Conservation (phyloP, 2,797 vertebrate genomes). For the Iguana delicatissima region DNA sequence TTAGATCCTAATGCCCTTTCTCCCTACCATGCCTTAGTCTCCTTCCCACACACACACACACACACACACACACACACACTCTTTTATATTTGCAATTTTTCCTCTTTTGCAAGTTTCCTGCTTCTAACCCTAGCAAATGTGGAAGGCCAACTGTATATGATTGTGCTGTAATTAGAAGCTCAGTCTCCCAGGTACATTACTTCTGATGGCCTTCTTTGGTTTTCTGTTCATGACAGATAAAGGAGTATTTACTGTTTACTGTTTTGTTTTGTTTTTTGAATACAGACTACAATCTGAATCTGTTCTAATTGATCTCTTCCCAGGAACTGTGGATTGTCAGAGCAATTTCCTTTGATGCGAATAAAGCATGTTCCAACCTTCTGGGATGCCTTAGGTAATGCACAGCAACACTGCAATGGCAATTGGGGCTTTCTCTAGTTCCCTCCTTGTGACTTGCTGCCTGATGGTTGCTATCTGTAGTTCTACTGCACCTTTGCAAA, state of each 20-base stretch:
- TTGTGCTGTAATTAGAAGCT: not conserved
- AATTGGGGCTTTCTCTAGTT: conserved; percentile 86
- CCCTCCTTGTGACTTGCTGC: conserved; percentile 92
- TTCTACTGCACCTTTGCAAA: conserved; percentile 88
- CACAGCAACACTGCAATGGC: conserved; percentile 92
- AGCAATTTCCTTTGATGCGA: conserved; percentile 88
- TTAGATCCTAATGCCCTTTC: no score
- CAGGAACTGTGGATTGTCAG: conserved; percentile 86
- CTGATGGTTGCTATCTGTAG: conserved; percentile 89
- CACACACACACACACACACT: no score
- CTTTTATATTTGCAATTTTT: no score
- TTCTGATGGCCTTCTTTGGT: not conserved
- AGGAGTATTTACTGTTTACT: conserved; percentile 52
- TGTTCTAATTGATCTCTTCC: conserved; percentile 79
- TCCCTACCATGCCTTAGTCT: no score
- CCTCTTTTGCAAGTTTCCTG: no score
- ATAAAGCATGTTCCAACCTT: conserved; percentile 84
- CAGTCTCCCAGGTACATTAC: not conserved
- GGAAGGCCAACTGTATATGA: no score
- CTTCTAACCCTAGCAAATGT: no score
- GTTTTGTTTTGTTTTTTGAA: conserved; percentile 16
- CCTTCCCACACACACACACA: no score
- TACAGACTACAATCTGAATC: conserved; percentile 56
- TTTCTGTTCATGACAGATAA: conserved; percentile 35
- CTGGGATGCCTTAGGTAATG: conserved; percentile 91